Percentiles rank a stretch among this genome's conserved stretches.
Conservation (phyloP, 2,797 vertebrate genomes). For the Trachurus trachurus region DNA sequence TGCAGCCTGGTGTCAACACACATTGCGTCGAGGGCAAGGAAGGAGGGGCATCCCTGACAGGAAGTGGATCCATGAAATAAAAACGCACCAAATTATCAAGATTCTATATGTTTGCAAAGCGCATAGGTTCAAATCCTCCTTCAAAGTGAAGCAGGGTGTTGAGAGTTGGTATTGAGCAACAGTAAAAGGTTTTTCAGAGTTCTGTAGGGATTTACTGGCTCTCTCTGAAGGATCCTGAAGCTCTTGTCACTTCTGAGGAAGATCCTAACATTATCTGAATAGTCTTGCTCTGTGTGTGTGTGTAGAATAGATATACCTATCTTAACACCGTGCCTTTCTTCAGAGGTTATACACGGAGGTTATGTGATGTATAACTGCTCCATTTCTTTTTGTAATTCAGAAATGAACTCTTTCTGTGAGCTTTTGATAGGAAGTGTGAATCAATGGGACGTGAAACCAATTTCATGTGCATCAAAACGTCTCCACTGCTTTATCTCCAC, state of each 20-base stretch:
- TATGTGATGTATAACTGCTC: constrained; percentile 14
- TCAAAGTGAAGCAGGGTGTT: neutral
- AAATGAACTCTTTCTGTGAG: constrained; percentile 16
- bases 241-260: neutral
- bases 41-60: neutral
- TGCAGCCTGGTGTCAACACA: constrained; percentile 12
- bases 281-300: neutral
- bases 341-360: neutral
- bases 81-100: neutral
- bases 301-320: neutral
- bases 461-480: neutral
- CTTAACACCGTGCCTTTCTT: neutral
- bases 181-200: neutral
- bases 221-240: neutral
- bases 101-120: neutral
- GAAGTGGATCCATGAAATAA: constrained; percentile 3
- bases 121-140: neutral
- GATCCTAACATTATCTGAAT: constrained; percentile 4
- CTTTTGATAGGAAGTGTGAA: constrained; percentile 23
- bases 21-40: neutral
- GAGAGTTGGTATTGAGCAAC: neutral
- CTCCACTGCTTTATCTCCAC: neutral
- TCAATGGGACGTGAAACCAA: constrained; percentile 26
- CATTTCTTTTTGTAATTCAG: neutral
- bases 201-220: neutral